Evolutionary conservation across 1,140 invertebrate species (phyloP).

Genomic region (Tigriopus japonicus): DNA sequence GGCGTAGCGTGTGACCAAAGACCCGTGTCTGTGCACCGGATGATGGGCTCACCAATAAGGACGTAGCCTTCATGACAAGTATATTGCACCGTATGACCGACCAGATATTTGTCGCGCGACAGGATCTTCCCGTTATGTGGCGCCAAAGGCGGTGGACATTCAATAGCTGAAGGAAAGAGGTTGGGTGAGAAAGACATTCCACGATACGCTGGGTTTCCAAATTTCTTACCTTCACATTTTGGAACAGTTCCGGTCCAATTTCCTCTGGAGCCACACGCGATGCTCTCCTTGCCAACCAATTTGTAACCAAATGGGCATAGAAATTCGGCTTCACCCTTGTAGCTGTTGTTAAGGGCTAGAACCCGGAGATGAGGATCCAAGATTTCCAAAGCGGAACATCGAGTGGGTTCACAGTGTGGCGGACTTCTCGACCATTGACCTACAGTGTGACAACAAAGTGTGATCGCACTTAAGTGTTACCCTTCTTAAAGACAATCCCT

Average conservation of each 20-base stretch:
- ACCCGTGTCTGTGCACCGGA: slow-evolving; percentile 64
- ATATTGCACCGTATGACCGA: slow-evolving; percentile 56
- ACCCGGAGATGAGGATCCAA: slow-evolving; percentile 34
- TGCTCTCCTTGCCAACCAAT: slow-evolving; percentile 43
- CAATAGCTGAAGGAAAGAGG: slow-evolving; percentile 45
- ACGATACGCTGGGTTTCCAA: background rate
- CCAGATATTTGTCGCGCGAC: slow-evolving; percentile 31
- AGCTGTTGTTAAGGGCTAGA: slow-evolving; percentile 39
- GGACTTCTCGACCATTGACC: slow-evolving; percentile 51
- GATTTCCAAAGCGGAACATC: slow-evolving; percentile 37
- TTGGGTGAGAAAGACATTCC: background rate
- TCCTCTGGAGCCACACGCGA: slow-evolving; percentile 52
- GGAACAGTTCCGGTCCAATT: slow-evolving; percentile 54
- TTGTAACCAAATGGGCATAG: slow-evolving; percentile 60
- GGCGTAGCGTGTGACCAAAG: slow-evolving; percentile 69
- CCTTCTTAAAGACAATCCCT: background rate
- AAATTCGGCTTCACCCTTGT: slow-evolving; percentile 47
- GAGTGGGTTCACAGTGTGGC: slow-evolving; percentile 47
- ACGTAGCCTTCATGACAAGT: slow-evolving; percentile 46
- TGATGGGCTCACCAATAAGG: slow-evolving; percentile 51
- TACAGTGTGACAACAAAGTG: slow-evolving; percentile 23
- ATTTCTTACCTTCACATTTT: slow-evolving; percentile 43
- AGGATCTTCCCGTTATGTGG: slow-evolving; percentile 50
- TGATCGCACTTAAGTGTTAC: background rate
- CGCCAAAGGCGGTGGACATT: slow-evolving; percentile 46